Percentiles rank a stretch among this genome's conserved stretches.
Evolutionary conservation across 2,888 invertebrate genomes (phyloP).

Genomic region (Meganola albula): DNA sequence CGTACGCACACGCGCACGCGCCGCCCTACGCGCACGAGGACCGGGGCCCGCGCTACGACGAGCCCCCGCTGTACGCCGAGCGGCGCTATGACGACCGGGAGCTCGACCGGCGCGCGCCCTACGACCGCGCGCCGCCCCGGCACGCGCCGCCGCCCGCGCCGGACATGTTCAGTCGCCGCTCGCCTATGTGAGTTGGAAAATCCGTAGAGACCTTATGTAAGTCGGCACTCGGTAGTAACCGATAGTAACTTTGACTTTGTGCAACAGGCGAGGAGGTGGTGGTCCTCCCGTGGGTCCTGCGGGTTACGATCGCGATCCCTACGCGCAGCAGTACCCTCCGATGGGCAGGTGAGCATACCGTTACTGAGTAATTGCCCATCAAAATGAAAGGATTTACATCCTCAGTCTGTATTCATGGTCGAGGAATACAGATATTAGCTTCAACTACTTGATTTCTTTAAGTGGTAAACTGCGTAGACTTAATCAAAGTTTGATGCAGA

Average conservation of each 20-base stretch:
- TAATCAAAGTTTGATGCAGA: too few species aligned
- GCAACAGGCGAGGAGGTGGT: constrained; percentile 59
- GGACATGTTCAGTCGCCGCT: constrained; percentile 73
- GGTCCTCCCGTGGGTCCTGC: constrained; percentile 55
- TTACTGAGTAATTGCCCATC: too few species aligned
- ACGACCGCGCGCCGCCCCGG: constrained; percentile 41
- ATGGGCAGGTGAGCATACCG: constrained; percentile 76
- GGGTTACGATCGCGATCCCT: constrained; percentile 70
- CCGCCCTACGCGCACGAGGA: constrained; percentile 44
- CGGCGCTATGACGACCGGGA: constrained; percentile 61
- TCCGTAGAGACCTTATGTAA: too few species aligned
- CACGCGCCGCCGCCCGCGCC: constrained; percentile 54
- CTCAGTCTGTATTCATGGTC: too few species aligned
- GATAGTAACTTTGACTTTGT: neutral
- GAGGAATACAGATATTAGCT: too few species aligned
- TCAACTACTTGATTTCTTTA: too few species aligned
- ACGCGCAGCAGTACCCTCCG: constrained; percentile 67
- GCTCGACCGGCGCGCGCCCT: constrained; percentile 53
- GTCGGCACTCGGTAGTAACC: neutral
- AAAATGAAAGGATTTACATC: too few species aligned
- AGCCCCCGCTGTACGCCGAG: constrained; percentile 33
- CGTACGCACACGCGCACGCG: constrained; percentile 55
- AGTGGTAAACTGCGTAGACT: too few species aligned
- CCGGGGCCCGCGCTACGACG: constrained; percentile 50
- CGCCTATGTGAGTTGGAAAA: constrained; percentile 64